Evolutionary conservation across 2,888 invertebrate genomes (phyloP), one percentile per base, ranked within the genome.

Genomic region (Kryphioiulus occultus): DNA sequence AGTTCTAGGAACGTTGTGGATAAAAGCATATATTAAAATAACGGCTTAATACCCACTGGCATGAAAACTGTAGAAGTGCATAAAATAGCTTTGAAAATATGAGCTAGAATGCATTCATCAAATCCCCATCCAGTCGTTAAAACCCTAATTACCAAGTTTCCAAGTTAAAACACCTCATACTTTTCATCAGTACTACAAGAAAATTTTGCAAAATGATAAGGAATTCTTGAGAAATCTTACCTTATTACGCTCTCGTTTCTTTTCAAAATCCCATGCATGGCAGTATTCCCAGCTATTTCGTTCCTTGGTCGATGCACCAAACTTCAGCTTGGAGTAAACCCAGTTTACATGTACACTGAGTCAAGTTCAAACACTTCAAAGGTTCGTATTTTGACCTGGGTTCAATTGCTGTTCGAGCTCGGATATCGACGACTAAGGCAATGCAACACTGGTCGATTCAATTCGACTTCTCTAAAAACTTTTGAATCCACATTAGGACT

Each of bases 401-500:
- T 78, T 78, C 78, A 78, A 78, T 78, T 30, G 78, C 26, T 78
- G 26, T 15, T 78, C 26, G 2, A 1, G 78, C 26, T 78, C 15
- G 30, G 12, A 30, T 78, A 30, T 78, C 30, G 68, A 9, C 0
- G 26, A 26, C 12, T 30, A n/a, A 78, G 26, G 0, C 78, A 30
- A 78, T 5, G 26, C 68, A 26, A 12, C 68, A 68, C 68, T 68
- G 78, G 30, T 26, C 78, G 78, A 78, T 12, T 78, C 78, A 78
- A 78, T 78, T 78, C 26, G 78, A 78, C 78, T 78, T 78, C 3
- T 78, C 15, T 26, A 15, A 78, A 78, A 78, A 78, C 78, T 78
- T 78, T 78, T 78, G 78, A 78, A 30, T 78, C 78, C 78, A 30
- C 78, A 78, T 78, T 78, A 78, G 78, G 78, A 78, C 78, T 78